phyloP scores from a whole-genome alignment of 2,113 vertebrate species.

The Ovibos moschatus region DNA sequence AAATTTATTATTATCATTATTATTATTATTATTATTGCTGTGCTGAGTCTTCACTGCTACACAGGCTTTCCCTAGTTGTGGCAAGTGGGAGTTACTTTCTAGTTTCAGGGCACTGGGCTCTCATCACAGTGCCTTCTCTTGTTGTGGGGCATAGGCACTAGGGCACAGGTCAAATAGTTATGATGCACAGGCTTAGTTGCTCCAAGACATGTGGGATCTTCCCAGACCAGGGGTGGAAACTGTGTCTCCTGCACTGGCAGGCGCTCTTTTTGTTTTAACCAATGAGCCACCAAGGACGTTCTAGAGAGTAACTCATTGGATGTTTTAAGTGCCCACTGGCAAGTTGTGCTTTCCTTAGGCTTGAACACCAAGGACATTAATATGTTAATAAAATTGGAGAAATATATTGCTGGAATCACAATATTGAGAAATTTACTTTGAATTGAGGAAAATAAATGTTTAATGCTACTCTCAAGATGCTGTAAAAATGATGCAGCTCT shows the following conservation, averaged over 20 bases:
- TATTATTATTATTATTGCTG: background rate
- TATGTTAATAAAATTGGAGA: constrained; percentile 24
- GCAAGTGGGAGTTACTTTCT: background rate
- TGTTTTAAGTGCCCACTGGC: background rate
- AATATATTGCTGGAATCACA: background rate
- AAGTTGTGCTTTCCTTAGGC: background rate
- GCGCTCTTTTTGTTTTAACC: background rate
- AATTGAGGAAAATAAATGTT: constrained; percentile 51
- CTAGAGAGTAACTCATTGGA: background rate
- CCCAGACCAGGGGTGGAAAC: background rate
- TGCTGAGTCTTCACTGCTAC: background rate
- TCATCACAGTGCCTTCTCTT: background rate
- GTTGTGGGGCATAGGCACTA: background rate
- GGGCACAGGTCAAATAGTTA: background rate
- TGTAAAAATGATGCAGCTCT: constrained; percentile 42
- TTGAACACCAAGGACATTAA: background rate
- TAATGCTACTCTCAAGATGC: constrained; percentile 18
- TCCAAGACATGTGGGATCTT: background rate
- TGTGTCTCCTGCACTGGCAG: background rate
- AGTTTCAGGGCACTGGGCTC: background rate
- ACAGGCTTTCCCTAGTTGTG: background rate
- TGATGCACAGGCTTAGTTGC: background rate
- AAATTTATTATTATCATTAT: background rate
- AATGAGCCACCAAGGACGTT: background rate
- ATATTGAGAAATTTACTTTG: constrained; percentile 29